Conservation (phyloP, 1,140 invertebrate species). For the Holotrichia oblita region DNA sequence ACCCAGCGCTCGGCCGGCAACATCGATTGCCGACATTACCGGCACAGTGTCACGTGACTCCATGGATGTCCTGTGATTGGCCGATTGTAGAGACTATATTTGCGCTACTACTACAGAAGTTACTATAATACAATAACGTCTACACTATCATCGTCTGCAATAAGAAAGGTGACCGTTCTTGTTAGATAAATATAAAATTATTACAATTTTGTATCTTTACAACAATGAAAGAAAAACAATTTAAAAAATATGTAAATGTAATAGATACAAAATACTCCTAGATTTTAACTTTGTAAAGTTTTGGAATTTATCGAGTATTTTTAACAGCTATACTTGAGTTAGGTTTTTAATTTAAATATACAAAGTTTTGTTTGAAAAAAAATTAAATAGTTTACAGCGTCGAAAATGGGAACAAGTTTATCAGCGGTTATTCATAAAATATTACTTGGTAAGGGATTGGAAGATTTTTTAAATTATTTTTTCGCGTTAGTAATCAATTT, state of each 20-base stretch:
- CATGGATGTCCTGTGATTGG: slow-evolving; percentile 23
- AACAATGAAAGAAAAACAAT: neutral
- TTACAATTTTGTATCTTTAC: neutral
- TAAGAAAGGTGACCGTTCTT: neutral
- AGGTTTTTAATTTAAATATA: too few species aligned
- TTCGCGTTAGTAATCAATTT: too few species aligned
- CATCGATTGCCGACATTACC: slow-evolving; percentile 41
- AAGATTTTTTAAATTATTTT: too few species aligned
- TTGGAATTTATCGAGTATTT: slow-evolving; percentile 31
- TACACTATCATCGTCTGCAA: slow-evolving; percentile 14
- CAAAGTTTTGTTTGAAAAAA: too few species aligned
- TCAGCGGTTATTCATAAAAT: too few species aligned
- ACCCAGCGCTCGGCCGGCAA: slow-evolving; percentile 57
- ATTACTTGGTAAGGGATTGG: too few species aligned
- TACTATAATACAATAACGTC: slow-evolving; percentile 2
- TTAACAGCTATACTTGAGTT: too few species aligned
- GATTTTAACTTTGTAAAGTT: slow-evolving; percentile 14
- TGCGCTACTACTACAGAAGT: slow-evolving; percentile 3
- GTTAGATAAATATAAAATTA: slow-evolving; percentile 7
- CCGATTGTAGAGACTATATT: slow-evolving; percentile 34
- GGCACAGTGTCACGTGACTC: slow-evolving; percentile 28
- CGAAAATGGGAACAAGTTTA: too few species aligned
- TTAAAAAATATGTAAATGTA: neutral
- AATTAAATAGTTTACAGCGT: too few species aligned
- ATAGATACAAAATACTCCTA: slow-evolving; percentile 13